These are phyloP conservation scores for Trichoplusia ni DNA, from an alignment of 1,140 invertebrate species.

Conservation along the genomic window DNA sequence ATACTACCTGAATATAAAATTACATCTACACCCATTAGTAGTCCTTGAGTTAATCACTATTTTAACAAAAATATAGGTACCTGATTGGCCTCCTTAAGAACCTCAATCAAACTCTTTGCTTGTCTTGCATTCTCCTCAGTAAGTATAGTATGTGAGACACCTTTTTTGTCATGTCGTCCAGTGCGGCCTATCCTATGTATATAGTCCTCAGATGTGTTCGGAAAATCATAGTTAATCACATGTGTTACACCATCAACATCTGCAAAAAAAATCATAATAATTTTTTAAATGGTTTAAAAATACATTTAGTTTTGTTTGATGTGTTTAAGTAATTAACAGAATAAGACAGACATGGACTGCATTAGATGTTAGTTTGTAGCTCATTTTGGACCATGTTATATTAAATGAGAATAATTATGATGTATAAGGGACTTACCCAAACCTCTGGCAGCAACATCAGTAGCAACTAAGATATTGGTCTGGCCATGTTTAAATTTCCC, in stretches of 20 bases:
- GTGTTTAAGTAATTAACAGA: no score
- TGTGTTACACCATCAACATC: constrained; percentile 91
- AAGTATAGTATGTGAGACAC: constrained; percentile 93
- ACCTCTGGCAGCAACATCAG: constrained; percentile 91
- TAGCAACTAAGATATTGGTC: constrained; percentile 85
- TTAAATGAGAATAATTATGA: no score
- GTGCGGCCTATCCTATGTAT: constrained; percentile 95
- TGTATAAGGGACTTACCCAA: constrained; percentile 81
- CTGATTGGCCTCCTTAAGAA: constrained; percentile 74
- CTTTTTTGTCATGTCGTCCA: constrained; percentile 89
- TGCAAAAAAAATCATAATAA: constrained; percentile 60
- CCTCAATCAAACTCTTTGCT: constrained; percentile 71
- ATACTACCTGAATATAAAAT: no score
- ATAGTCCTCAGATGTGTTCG: constrained; percentile 93
- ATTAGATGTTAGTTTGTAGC: no score
- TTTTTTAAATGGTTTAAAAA: background rate
- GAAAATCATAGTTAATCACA: constrained; percentile 95
- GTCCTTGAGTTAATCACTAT: no score
- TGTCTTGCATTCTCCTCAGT: constrained; percentile 88
- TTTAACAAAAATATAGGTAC: constrained; percentile 40
- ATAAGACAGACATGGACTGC: no score
- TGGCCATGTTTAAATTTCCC: constrained; percentile 62
- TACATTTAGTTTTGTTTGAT: no score
- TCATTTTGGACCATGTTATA: no score
- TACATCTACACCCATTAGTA: no score